Percentiles rank a stretch among this genome's conserved stretches.
Evolutionary conservation across 2,113 vertebrate species (phyloP).

Genomic region (Notiomystis cincta): DNA sequence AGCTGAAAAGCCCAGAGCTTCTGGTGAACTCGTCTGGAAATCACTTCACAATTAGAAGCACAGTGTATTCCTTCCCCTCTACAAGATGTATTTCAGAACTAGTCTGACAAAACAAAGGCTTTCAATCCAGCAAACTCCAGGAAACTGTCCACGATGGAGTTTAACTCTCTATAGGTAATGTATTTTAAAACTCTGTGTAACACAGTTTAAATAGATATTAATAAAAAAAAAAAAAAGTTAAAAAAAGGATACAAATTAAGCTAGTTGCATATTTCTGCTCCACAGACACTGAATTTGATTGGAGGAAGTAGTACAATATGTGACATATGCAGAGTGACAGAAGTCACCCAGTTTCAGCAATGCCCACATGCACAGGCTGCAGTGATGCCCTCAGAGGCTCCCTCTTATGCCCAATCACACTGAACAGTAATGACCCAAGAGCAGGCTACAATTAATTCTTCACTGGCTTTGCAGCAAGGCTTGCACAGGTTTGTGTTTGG

Average conservation of each 20-base stretch:
- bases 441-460: neutral
- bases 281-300: neutral
- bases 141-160: neutral
- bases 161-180: neutral
- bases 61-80: neutral
- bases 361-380: neutral
- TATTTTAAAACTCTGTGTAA: neutral
- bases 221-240: neutral
- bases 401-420: neutral
- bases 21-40: neutral
- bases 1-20: neutral
- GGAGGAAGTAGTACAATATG: rapidly evolving
- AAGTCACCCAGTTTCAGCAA: neutral
- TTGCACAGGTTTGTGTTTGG: neutral
- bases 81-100: neutral
- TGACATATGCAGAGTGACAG: neutral
- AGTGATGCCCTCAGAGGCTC: neutral
- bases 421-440: neutral
- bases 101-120: neutral
- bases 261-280: neutral
- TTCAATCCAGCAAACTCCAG: neutral
- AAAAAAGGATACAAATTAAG: neutral
- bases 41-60: neutral
- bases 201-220: neutral
- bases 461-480: neutral